Base-by-base conservation (phyloP, 2,888 invertebrate genomes). In the Drosophila nr. medialis region DNA sequence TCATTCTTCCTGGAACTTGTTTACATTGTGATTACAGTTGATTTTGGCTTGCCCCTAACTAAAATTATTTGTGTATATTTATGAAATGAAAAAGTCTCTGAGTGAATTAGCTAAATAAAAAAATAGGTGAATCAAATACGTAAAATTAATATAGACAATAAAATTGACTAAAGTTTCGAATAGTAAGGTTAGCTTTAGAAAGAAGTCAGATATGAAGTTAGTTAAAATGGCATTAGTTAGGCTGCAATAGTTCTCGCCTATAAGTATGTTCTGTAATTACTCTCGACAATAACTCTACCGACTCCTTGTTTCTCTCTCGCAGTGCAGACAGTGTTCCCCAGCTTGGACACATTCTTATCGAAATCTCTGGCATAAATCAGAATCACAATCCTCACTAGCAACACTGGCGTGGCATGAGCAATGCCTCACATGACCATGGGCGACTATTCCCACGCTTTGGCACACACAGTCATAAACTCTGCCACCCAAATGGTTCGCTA, bases 341-440 rank as follows among this genome's bases (percentile, higher is more conserved):
- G 53, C 55, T 56, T 72, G 68, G 82, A 71, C 78, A 70, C 77
- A 82, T 79, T 77, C 80, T 65, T 85, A 88, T 86, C 81, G 70
- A 67, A 75, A 81, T 75, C 86, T 81, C 36, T 56, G 54, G 72
- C 88, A 88, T 85, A 88, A 88, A 85, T 85, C 85, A 83, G 78
- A 66, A 75, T 82, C 78, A 58, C 75, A 80, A 70, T 75, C 59
- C 55, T 67, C 67, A 49, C 69, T 45, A 24, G 21, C n/a, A 50
- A 4, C 24, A 5, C 15, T 72, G 61, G 72, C 42, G 48, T 61
- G 65, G 63, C 69, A 75, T 72, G 68, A 76, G 73, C 69, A 66
- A 66, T n/a, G 69, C 50, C 71, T 64, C 62, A 55, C 50, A 61
- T 71, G 68, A 63, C 66, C 71, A 64, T 61, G 70, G 61, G 69